Base-by-base conservation (phyloP, 2,888 invertebrate genomes). In the Drosophila anceps region DNA sequence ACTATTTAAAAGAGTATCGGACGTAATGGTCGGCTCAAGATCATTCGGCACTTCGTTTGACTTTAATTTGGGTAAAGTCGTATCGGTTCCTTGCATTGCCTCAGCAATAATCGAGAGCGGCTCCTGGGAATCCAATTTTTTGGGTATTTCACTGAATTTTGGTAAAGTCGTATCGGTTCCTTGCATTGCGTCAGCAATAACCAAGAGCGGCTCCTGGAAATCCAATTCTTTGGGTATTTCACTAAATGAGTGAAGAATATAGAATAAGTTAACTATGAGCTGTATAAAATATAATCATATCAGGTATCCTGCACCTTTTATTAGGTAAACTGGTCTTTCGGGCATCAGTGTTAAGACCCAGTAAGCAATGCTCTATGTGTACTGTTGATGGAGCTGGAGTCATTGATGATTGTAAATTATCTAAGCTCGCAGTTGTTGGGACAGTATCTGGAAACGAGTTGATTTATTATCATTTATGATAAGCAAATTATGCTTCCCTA, bases 161-260 rank as follows among this genome's bases (percentile, higher is more conserved):
- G 43, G 50, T 9, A 33, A 54, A 0, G 7, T 1, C n/a, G 53
- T 4, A 12, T n/a, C 37, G 4, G 2, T 24, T 24, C 51, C n/a
- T 44, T 55, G 39, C 71, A 63, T 71, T 37, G 69, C 69, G n/a
- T 58, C 41, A 7, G 57, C 70, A n/a, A 70, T 71, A 8, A 63
- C n/a, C 1, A 15, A 44, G 6, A 71, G 59, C 0, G 72, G 48
- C 1, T 50, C 50, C 6, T 59, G 29, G 8, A 15, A 15, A 43
- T 5, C 6, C 24, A 27, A 1, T 29, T 33, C 20, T 10, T 41
- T 35, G 8, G 48, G 10, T 9, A 2, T 10, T 27, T 57, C 37
- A 39, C 60, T 48, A 18, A 24, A 18, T 24, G 33, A 9, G 15
- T 1, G 8, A 20, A 24, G 9, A 15, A 24, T 35, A 35, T 5